phyloP scores from a whole-genome alignment of 2,888 invertebrate species.

The Cepaea hortensis region DNA sequence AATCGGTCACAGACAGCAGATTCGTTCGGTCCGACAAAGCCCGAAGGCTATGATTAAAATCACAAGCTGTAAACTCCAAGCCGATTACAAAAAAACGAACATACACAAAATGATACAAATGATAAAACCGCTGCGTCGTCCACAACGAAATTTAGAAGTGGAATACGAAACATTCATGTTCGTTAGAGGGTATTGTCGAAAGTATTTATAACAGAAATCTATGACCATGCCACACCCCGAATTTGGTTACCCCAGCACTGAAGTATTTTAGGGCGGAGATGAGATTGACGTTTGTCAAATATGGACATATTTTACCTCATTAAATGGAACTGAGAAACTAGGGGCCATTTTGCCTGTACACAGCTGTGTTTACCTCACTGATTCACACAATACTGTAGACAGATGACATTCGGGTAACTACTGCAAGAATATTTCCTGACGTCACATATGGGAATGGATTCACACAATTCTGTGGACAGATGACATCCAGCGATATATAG shows the following conservation, averaged over 20 bases:
- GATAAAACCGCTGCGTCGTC: too few species aligned
- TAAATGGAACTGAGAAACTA: neutral
- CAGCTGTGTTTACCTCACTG: neutral
- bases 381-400: slow-evolving; percentile 4
- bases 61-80: too few species aligned
- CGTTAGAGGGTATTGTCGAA: neutral
- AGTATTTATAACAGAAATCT: neutral
- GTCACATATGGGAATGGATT: too few species aligned
- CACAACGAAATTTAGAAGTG: neutral
- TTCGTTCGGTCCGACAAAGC: too few species aligned
- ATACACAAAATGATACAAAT: too few species aligned
- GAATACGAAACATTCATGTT: neutral
- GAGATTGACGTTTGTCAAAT: slow-evolving; percentile 8
- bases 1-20: too few species aligned
- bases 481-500: too few species aligned
- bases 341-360: neutral
- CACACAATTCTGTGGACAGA: too few species aligned
- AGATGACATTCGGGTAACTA: neutral
- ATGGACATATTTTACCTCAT: neutral
- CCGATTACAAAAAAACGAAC: too few species aligned
- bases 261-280: slow-evolving; percentile 3
- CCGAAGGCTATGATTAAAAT: too few species aligned
- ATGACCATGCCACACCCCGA: neutral
- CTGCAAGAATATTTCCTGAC: too few species aligned
- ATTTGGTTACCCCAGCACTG: neutral